Percentiles rank a stretch among this genome's conserved stretches.
Conservation (phyloP, 2,797 vertebrate genomes). For the Leptodactylus fallax region DNA sequence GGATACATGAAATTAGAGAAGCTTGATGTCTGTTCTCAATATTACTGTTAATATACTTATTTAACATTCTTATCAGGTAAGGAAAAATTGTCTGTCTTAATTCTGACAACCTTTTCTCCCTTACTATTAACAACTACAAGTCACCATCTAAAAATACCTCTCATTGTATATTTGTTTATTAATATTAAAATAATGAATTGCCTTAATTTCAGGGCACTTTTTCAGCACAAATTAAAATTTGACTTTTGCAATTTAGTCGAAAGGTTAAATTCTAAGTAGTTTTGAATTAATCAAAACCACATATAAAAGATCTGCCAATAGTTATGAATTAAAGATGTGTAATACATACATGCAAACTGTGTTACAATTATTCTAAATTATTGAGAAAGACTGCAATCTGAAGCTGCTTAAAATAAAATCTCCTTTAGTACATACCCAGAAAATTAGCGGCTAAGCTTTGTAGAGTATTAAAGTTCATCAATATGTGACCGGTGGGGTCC, state of each 20-base stretch:
- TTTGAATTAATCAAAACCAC: conserved; percentile 17
- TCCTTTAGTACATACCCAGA: not conserved
- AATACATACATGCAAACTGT: conserved; percentile 10
- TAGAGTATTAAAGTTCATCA: not conserved
- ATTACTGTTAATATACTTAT: conserved; percentile 80
- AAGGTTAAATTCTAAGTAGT: conserved; percentile 28
- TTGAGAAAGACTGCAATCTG: not conserved
- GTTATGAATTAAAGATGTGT: conserved; percentile 24
- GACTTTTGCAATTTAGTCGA: conserved; percentile 29
- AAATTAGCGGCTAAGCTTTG: not conserved
- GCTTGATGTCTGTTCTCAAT: conserved; percentile 94
- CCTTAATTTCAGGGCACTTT: not conserved
- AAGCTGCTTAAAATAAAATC: not conserved
- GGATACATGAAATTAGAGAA: conserved; percentile 96
- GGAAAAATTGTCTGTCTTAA: conserved; percentile 76
- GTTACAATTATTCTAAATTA: not conserved
- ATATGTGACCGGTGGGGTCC: not conserved
- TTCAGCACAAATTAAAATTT: conserved; percentile 12
- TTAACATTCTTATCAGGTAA: conserved; percentile 82
- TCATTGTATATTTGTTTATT: not conserved
- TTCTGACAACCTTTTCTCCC: conserved; percentile 75
- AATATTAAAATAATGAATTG: not conserved
- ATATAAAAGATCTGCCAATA: not conserved
- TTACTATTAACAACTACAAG: conserved; percentile 87
- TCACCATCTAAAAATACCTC: conserved; percentile 86